phyloP scores from a whole-genome alignment of 2,888 invertebrate genomes.

The Caenorhabditis uteleia region DNA sequence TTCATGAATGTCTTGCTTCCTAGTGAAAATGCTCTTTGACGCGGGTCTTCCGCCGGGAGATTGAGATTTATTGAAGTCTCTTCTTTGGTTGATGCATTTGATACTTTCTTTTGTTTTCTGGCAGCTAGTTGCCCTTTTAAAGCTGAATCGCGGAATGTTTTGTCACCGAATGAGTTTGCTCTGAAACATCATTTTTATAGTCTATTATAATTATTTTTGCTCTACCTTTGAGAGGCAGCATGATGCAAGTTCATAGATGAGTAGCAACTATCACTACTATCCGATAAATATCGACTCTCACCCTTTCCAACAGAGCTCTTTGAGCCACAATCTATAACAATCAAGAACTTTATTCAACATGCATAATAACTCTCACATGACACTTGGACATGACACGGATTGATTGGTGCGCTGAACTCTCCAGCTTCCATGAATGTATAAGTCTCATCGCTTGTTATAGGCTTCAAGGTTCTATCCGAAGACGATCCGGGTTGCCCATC shows the following conservation, averaged over 20 bases:
- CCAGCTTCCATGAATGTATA: too few relatives aligned
- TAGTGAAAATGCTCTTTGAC: conserved; percentile 60
- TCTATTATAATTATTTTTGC: background rate
- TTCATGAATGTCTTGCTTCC: conserved; percentile 55
- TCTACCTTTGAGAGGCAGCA: background rate
- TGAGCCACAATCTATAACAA: too few relatives aligned
- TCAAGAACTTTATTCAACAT: too few relatives aligned
- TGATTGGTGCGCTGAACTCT: too few relatives aligned
- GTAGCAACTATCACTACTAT: conserved; percentile 58
- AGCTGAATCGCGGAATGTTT: conserved; percentile 2
- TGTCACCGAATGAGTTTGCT: conserved; percentile 46
- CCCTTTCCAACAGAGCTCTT: background rate
- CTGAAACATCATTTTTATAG: conserved; percentile 4
- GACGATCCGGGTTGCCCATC: too few relatives aligned
- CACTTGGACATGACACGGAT: too few relatives aligned
- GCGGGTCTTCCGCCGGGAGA: conserved; percentile 46
- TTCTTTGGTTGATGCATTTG: background rate
- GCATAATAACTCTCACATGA: too few relatives aligned
- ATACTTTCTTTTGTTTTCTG: conserved; percentile 1
- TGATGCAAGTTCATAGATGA: conserved; percentile 28
- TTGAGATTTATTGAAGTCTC: conserved; percentile 9
- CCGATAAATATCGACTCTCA: conserved; percentile 49
- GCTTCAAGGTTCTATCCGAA: too few relatives aligned
- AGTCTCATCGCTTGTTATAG: too few relatives aligned
- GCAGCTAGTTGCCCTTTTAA: conserved; percentile 1